phyloP scores from a whole-genome alignment of 2,797 vertebrate genomes.

The Kryptolebias ocellatus region DNA sequence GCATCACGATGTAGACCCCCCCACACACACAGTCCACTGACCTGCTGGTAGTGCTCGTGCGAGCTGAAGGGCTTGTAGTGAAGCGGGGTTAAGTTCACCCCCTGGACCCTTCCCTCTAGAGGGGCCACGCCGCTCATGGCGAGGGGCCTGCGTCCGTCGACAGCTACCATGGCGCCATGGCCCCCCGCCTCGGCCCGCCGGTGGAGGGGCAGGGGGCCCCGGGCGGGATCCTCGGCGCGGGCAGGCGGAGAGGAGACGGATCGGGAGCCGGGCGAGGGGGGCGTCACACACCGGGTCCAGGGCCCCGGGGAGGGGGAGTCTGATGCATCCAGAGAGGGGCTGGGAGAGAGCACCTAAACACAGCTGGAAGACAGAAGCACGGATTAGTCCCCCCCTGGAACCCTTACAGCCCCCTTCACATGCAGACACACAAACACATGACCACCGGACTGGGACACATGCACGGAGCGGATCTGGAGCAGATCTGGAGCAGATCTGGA shows the following conservation, averaged over 20 bases:
- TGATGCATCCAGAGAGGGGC: constrained; percentile 83
- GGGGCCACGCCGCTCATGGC: constrained; percentile 85
- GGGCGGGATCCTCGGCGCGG: constrained; percentile 45
- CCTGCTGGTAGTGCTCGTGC: constrained; percentile 94
- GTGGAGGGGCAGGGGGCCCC: constrained; percentile 80
- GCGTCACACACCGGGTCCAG: constrained; percentile 78
- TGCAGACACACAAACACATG: constrained; percentile 36
- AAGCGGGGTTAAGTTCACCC: constrained; percentile 75
- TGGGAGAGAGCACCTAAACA: constrained; percentile 77
- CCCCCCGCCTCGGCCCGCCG: constrained; percentile 83
- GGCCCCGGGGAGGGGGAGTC: constrained; percentile 76
- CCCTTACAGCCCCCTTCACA: constrained; percentile 18
- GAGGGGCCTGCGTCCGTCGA: constrained; percentile 77
- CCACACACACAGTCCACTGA: constrained; percentile 4
- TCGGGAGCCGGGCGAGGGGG: constrained; percentile 39
- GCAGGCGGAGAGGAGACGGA: constrained; percentile 50
- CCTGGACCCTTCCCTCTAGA: constrained; percentile 88
- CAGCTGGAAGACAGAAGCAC: constrained; percentile 63
- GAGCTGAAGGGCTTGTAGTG: constrained; percentile 98
- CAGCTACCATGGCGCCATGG: constrained; percentile 83
- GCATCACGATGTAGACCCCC: no score
- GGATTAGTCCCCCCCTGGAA: constrained; percentile 28
- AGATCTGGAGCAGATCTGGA: neutral
- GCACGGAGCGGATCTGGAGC: neutral
- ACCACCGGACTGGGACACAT: neutral